Percentiles rank a stretch among this genome's conserved stretches.
Conservation (phyloP, 1,140 invertebrate species). For the Neodiprion fabricii region DNA sequence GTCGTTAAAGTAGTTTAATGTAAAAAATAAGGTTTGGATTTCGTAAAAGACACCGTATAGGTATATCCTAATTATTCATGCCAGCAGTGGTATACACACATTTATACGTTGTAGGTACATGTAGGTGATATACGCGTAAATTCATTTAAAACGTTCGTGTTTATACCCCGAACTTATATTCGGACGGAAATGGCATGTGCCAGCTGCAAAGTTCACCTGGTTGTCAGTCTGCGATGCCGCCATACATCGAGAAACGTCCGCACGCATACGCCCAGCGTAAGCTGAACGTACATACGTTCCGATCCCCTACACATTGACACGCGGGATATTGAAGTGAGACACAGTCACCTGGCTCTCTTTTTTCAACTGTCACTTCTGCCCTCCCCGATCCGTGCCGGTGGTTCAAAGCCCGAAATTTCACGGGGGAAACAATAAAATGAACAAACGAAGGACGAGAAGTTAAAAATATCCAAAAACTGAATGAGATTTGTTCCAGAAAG, state of each 20-base stretch:
- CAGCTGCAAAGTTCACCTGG: slow-evolving; percentile 4
- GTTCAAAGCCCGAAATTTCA: background rate
- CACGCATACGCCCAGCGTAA: no score
- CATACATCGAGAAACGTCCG: background rate
- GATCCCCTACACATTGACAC: no score
- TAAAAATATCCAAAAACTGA: background rate
- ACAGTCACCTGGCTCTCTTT: background rate
- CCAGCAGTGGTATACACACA: no score
- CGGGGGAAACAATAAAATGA: background rate
- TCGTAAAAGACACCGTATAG: no score
- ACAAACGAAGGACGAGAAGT: no score
- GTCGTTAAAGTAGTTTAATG: no score
- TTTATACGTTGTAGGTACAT: no score
- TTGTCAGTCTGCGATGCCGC: background rate
- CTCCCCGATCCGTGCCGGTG: background rate
- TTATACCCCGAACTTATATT: background rate
- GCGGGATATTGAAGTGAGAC: background rate
- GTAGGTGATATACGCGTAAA: no score
- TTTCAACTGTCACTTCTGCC: background rate
- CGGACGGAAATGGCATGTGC: slow-evolving; percentile 6
- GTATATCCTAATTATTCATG: no score
- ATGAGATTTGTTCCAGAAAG: background rate
- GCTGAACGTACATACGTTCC: no score
- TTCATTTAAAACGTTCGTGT: no score
- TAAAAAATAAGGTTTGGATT: no score